A percentile compares a stretch with the other conserved stretches of the same genome.
Conservation (phyloP, 2,888 invertebrate species). For the Agrenia bidenticulata region DNA sequence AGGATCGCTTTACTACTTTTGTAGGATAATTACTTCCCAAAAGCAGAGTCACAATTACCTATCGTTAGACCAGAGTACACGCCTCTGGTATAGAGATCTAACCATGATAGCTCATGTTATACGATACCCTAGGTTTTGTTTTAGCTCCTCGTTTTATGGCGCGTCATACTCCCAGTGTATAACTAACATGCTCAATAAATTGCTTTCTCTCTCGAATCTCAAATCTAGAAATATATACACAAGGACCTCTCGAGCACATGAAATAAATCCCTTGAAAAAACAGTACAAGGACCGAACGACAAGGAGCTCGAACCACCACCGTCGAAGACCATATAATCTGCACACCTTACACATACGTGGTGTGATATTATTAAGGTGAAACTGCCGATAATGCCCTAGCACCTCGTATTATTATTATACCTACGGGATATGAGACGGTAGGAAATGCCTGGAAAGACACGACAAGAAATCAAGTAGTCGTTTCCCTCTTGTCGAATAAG, state of each 20-base stretch:
- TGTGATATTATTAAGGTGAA: conserved; percentile 22
- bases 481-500: conserved; percentile 5
- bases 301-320: neutral
- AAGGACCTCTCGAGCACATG: too few relatives aligned
- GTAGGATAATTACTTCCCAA: conserved; percentile 49
- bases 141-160: conserved; percentile 53
- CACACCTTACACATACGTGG: conserved; percentile 15
- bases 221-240: too few relatives aligned
- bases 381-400: conserved; percentile 11
- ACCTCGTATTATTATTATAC: neutral
- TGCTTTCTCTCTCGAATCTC: neutral
- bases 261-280: too few relatives aligned
- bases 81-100: conserved; percentile 38
- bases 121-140: conserved; percentile 48
- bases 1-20: conserved; percentile 50
- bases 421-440: neutral
- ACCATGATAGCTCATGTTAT: conserved; percentile 42
- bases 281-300: neutral
- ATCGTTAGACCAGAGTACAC: conserved; percentile 33
- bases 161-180: neutral
- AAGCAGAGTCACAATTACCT: conserved; percentile 41
- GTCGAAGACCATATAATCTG: neutral
- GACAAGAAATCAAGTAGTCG: conserved; percentile 7
- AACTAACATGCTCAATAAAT: neutral
- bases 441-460: neutral